Evolutionary conservation across 30 jellyfish, hydroid and myxozoan genomes (phyloP).

Genomic region (Aurelia aurita): DNA sequence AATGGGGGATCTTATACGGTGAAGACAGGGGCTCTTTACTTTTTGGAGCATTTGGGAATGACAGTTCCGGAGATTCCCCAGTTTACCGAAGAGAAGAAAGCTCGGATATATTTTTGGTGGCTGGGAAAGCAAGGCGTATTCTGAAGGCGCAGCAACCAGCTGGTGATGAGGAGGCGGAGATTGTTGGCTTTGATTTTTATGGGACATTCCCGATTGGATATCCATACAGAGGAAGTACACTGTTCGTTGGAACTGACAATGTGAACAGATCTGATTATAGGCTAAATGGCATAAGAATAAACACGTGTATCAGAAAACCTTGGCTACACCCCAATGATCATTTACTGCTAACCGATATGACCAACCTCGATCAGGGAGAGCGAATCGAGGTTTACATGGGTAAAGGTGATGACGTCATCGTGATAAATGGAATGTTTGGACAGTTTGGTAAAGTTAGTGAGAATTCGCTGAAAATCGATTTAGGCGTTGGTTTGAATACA

Average conservation of each 20-base stretch:
- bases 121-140: constrained; percentile 59
- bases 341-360: constrained; percentile 59
- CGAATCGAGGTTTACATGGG: constrained; percentile 51
- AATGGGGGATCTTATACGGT: constrained; percentile 63
- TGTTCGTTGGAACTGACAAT: constrained; percentile 46
- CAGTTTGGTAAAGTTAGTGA: constrained; percentile 18
- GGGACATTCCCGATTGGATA: constrained; percentile 59
- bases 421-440: constrained; percentile 65
- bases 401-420: constrained; percentile 66
- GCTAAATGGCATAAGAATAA: constrained; percentile 51
- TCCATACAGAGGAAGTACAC: constrained; percentile 67
- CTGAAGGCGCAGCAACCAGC: constrained; percentile 44
- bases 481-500: constrained; percentile 63
- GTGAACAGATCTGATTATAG: constrained; percentile 55
- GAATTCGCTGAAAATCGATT: constrained; percentile 27
- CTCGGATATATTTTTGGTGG: constrained; percentile 55
- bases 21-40: constrained; percentile 54
- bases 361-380: constrained; percentile 66
- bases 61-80: constrained; percentile 59
- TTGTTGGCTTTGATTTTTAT: constrained; percentile 68
- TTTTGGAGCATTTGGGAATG: constrained; percentile 53
- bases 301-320: constrained; percentile 48
- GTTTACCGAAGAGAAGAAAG: constrained; percentile 61
- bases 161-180: constrained; percentile 44
- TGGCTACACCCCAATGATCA: constrained; percentile 72